Evolutionary conservation across 92 coral and sea anemone genomes (phyloP).

Genomic region (Zoanthus sociatus): DNA sequence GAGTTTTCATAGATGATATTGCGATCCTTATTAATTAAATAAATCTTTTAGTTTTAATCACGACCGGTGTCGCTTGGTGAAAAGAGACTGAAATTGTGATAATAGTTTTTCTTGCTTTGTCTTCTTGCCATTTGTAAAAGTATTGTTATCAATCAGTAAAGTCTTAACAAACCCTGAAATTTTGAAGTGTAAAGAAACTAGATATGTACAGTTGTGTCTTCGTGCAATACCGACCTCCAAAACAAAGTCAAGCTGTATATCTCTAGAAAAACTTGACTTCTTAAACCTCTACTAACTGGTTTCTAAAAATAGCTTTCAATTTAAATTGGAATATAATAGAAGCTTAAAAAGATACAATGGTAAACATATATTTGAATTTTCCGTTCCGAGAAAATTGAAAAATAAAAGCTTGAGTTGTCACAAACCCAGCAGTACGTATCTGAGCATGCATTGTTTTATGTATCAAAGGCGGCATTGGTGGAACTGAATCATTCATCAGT

Average conservation of each 20-base stretch:
- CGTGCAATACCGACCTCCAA: no score
- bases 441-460: no score
- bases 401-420: not conserved
- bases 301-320: no score
- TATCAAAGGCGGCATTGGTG: not conserved
- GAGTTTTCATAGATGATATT: slow-evolving; percentile 1
- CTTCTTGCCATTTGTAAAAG: not conserved
- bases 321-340: no score
- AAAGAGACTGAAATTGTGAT: not conserved
- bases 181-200: no score
- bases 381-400: not conserved
- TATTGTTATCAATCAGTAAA: no score
- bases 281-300: no score
- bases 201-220: no score
- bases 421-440: not conserved
- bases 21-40: not conserved
- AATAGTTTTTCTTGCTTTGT: not conserved
- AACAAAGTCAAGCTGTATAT: no score
- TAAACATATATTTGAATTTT: not conserved
- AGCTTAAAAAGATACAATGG: no score
- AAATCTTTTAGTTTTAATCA: not conserved
- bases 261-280: no score
- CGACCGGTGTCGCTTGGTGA: not conserved
- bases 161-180: no score
- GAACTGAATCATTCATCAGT: slow-evolving; percentile 23